phyloP scores from a whole-genome alignment of 2,888 invertebrate genomes.

The Drosophila macrospina region DNA sequence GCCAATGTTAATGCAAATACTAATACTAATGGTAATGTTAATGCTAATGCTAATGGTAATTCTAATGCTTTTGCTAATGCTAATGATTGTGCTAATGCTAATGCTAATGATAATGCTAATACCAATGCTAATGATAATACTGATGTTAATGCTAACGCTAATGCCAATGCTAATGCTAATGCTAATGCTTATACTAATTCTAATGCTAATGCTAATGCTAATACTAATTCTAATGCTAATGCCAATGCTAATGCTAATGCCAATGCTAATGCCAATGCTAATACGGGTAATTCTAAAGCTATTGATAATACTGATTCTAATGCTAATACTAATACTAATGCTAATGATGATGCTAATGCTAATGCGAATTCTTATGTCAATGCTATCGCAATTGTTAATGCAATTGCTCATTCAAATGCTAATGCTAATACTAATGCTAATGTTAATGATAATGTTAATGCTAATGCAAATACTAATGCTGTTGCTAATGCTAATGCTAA shows the following conservation, averaged over 20 bases:
- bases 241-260: neutral
- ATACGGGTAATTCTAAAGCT: neutral
- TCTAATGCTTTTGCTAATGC: conserved; percentile 3
- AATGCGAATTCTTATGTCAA: neutral
- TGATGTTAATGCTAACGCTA: conserved; percentile 9
- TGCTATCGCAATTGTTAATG: neutral
- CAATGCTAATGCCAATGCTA: neutral
- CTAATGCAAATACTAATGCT: neutral
- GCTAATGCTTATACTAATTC: conserved; percentile 3
- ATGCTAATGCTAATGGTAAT: conserved; percentile 10
- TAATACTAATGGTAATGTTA: conserved; percentile 8
- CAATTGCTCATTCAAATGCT: neutral
- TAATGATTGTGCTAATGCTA: conserved; percentile 3
- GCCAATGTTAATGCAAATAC: neutral
- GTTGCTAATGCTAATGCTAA: neutral
- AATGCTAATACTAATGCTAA: conserved; percentile 3
- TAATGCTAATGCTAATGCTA: conserved; percentile 4
- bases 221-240: neutral
- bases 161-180: conserved; percentile 12
- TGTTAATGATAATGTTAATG: neutral
- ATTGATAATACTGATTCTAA: neutral
- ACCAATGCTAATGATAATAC: conserved; percentile 1
- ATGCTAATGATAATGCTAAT: conserved; percentile 10
- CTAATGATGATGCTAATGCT: neutral
- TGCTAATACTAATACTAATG: neutral